Evolutionary conservation across 1,140 invertebrate species (phyloP), one percentile per base, ranked within the genome.

Genomic region (Planococcus citri): DNA sequence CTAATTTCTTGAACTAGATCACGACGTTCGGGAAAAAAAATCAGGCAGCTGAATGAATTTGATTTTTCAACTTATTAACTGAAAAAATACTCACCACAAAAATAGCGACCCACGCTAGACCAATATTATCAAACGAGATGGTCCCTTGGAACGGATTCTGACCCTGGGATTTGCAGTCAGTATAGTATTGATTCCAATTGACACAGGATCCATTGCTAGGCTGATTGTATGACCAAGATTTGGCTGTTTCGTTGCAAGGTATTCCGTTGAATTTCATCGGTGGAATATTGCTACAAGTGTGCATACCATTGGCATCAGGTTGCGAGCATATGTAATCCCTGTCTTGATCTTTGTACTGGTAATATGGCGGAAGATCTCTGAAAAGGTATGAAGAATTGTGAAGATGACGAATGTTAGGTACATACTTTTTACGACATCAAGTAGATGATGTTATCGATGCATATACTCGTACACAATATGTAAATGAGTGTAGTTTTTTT

Each of bases 111-210:
- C 97, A 99, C 37, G 97, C 97, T 73, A 98, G 86, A 61, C 96
- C 97, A 74, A 99, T 99, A 80, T 99, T 99, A 80, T 99, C 97
- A 80, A 99, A 99, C 17, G 95, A 97, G 75, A 99, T 98, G 24
- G 97, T 97, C 57, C 96, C 96, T 81, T 97, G 94, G 79, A 98
- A 99, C 24, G 97, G 97, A 83, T 99, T 99, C 74, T 88, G 87
- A 58, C 94, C 94, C 70, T 90, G 88, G 70, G 94, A 87, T 68
- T 87, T 87, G 80, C 97, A 99, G 74, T 91, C 87, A 4, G 91
- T 95, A 78, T 98, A 99, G 81, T 99, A 99, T 81, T 95, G 89
- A 81, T 99, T 97, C 96, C 96, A 99, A 82, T 99, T 96, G 74
- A 99, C 89, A 79, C 97, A 99, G 25, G 85, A 86, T 10, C 77